Percentiles rank a stretch among this genome's conserved stretches.
Conservation (phyloP, 2,113 vertebrate genomes). For the Agapornis roseicollis region DNA sequence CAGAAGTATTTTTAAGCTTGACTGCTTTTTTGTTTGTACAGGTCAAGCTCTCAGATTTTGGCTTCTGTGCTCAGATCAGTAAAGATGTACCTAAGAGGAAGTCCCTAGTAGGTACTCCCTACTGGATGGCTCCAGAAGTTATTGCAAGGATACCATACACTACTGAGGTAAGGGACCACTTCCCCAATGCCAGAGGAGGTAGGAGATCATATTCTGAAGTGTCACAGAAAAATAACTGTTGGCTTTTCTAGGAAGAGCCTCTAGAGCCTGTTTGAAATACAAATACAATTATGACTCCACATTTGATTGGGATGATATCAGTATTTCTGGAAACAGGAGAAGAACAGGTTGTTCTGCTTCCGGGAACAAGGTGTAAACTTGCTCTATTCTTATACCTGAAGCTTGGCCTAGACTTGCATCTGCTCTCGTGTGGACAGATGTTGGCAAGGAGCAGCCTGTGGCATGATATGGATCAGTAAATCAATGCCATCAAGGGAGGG, state of each 20-base stretch:
- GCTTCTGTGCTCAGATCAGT: conserved; percentile 98
- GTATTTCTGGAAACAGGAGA: neutral
- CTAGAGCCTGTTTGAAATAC: neutral
- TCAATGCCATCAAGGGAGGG: neutral
- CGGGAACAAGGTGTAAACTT: neutral
- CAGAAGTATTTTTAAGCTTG: neutral
- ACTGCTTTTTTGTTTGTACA: conserved; percentile 42
- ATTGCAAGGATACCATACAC: conserved; percentile 94
- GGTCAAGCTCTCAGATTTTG: conserved; percentile 99
- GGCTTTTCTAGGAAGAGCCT: neutral
- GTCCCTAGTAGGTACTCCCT: conserved; percentile 95
- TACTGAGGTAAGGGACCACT: conserved; percentile 81
- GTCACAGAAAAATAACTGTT: neutral
- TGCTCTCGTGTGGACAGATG: neutral
- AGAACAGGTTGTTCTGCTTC: neutral
- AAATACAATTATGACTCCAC: neutral
- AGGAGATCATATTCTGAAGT: neutral
- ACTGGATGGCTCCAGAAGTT: conserved; percentile 99
- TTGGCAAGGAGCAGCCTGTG: neutral
- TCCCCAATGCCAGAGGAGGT: neutral
- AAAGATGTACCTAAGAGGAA: conserved; percentile 98
- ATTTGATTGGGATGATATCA: neutral
- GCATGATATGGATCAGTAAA: neutral
- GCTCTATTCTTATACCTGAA: neutral
- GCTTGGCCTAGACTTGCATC: neutral